phyloP scores from a whole-genome alignment of 2,888 invertebrate species.

The Noctua fimbriata region DNA sequence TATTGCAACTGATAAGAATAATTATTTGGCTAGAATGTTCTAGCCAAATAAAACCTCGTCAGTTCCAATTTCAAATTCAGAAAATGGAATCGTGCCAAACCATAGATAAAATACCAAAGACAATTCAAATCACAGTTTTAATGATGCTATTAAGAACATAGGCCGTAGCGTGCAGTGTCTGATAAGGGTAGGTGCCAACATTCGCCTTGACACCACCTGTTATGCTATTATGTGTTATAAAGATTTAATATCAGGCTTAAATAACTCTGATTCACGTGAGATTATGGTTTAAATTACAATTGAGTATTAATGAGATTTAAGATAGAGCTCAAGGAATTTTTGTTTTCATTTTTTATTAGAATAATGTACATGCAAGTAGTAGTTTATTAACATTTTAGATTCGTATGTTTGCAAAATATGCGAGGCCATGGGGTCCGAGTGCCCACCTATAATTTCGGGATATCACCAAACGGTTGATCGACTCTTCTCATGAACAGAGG shows the following conservation, averaged over 20 bases:
- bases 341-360: neutral
- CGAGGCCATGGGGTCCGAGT: neutral
- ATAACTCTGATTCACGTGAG: slow-evolving; percentile 36
- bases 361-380: neutral
- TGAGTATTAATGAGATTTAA: slow-evolving; percentile 13
- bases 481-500: too few relatives aligned
- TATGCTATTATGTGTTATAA: slow-evolving; percentile 43
- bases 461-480: neutral
- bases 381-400: neutral
- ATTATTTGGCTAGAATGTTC: neutral
- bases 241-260: slow-evolving; percentile 25
- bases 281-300: slow-evolving; percentile 24
- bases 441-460: neutral
- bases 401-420: neutral
- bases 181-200: slow-evolving; percentile 67
- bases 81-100: slow-evolving; percentile 15
- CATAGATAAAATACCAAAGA: slow-evolving; percentile 16
- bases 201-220: slow-evolving; percentile 70
- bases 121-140: slow-evolving; percentile 47
- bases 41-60: neutral
- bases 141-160: slow-evolving; percentile 49
- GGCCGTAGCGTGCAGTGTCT: slow-evolving; percentile 50
- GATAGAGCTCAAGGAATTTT: slow-evolving; percentile 19
- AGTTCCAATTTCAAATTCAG: slow-evolving; percentile 18
- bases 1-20: neutral